Evolutionary conservation across 2,797 vertebrate species (phyloP).

Genomic region (Vespertilio murinus): DNA sequence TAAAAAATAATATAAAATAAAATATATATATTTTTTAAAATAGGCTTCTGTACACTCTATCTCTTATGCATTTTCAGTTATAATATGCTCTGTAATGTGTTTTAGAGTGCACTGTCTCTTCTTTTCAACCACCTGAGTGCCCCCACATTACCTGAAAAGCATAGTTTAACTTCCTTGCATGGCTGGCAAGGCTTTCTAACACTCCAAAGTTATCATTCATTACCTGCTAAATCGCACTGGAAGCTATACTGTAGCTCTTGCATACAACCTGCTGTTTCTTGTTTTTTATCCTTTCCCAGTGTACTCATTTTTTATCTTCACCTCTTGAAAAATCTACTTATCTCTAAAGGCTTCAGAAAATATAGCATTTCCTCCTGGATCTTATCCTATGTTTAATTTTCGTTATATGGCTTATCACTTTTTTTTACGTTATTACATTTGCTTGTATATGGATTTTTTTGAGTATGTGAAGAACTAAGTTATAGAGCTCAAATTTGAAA

Average conservation of each 20-base stretch:
- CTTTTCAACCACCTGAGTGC: background rate
- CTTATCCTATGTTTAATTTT: conserved; percentile 8
- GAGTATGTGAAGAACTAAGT: background rate
- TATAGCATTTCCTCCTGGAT: background rate
- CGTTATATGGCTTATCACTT: background rate
- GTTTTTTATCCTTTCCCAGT: background rate
- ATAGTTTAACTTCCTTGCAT: background rate
- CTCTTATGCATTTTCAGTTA: background rate
- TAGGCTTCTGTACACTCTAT: background rate
- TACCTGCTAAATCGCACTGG: background rate
- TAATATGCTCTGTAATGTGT: accelerated
- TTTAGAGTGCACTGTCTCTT: background rate
- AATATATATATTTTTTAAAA: no score
- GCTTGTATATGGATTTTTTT: background rate
- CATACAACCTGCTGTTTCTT: background rate
- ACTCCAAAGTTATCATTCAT: background rate
- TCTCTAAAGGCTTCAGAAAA: background rate
- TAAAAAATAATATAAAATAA: no score
- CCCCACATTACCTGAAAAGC: background rate
- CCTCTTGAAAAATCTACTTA: background rate
- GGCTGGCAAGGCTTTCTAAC: background rate
- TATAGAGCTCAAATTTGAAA: background rate
- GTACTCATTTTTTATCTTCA: background rate
- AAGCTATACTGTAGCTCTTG: background rate
- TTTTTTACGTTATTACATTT: background rate